Conservation (phyloP, 2,888 invertebrate species). For the Fissipunctia ypsillon region DNA sequence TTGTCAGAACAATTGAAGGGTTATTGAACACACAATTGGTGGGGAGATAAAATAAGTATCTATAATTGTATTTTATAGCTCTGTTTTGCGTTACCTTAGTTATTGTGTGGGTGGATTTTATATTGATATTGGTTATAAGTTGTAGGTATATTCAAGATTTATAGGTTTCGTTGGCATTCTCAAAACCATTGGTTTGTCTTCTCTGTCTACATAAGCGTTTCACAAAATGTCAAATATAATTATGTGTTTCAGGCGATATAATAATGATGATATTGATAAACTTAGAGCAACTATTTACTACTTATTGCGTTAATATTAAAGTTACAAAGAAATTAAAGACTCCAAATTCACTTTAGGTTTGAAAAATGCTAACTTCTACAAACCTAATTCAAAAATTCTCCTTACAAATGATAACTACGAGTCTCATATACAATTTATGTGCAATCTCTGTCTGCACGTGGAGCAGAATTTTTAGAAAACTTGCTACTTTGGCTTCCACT, state of each 20-base stretch:
- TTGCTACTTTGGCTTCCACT: conserved; percentile 43
- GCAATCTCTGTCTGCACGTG: conserved; percentile 50
- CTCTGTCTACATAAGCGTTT: neutral
- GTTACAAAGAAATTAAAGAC: neutral
- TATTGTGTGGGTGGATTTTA: neutral
- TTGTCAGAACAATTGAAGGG: conserved; percentile 5
- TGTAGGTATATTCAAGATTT: neutral
- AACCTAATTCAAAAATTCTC: conserved; percentile 45
- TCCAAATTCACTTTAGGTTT: conserved; percentile 3
- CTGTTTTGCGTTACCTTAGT: neutral
- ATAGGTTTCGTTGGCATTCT: neutral
- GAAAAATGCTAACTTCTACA: conserved; percentile 14
- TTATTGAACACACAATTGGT: conserved; percentile 13
- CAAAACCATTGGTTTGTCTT: neutral
- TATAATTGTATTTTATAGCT: neutral
- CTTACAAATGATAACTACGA: conserved; percentile 52
- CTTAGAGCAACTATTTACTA: neutral
- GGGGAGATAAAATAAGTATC: neutral
- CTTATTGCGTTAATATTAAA: neutral
- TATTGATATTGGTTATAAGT: neutral
- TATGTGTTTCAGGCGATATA: neutral
- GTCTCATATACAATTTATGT: conserved; percentile 57
- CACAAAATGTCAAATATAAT: neutral
- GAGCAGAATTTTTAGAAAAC: conserved; percentile 48
- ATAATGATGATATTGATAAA: neutral